Percentiles rank a stretch among this genome's conserved stretches.
These are phyloP conservation scores for Trichonephila clavata DNA, from an alignment of 1,140 invertebrate genomes.

Conservation along the genomic window DNA sequence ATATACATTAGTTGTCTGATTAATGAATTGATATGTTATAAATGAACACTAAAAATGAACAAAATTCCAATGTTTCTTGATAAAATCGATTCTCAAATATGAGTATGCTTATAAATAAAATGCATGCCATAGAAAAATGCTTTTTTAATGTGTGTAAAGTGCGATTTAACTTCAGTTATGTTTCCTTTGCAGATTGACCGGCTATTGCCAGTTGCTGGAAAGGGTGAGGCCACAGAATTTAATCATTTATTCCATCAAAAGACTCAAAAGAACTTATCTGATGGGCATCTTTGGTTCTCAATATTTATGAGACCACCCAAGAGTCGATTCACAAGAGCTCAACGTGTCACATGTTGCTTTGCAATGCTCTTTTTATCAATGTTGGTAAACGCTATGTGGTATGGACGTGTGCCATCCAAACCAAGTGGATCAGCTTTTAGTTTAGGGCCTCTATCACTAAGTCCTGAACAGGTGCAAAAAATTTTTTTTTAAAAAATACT, in stretches of 20 bases:
- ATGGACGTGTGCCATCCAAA: slow-evolving; percentile 79
- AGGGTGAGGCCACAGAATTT: slow-evolving; percentile 80
- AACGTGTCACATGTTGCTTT: slow-evolving; percentile 84
- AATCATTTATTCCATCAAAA: slow-evolving; percentile 82
- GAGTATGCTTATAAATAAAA: no score
- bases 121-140: no score
- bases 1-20: no score
- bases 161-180: background rate
- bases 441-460: slow-evolving; percentile 82
- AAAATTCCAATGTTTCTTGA: no score
- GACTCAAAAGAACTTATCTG: slow-evolving; percentile 82
- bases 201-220: slow-evolving; percentile 83
- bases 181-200: slow-evolving; percentile 82
- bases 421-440: slow-evolving; percentile 79
- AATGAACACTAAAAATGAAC: no score
- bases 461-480: slow-evolving; percentile 80
- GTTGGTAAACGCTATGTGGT: slow-evolving; percentile 84
- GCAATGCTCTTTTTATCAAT: slow-evolving; percentile 83
- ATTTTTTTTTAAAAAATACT: background rate
- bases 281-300: slow-evolving; percentile 85
- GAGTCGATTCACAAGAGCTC: slow-evolving; percentile 83
- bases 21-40: no score
- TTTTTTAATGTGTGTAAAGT: no score
- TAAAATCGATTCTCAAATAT: no score
- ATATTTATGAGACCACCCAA: slow-evolving; percentile 83